Base-by-base conservation (phyloP, 2,888 invertebrate species). In the Drosophila buzzatii region DNA sequence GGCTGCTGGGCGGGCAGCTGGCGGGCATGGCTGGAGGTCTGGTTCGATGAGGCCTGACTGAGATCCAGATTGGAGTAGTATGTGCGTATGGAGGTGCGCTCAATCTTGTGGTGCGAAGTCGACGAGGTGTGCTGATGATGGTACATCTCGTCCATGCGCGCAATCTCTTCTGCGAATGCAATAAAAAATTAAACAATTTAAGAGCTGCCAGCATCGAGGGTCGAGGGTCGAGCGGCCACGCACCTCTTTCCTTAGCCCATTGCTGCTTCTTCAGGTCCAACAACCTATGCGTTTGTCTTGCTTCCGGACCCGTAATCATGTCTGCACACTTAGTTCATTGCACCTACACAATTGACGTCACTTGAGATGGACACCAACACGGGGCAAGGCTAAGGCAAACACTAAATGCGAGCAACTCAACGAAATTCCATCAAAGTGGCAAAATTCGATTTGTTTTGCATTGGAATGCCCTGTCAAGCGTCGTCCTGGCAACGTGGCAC, bases 241-340 rank as follows among this genome's bases (percentile, higher is more conserved):
- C 94, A 98, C 98, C 98, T 95, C 96, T 95, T 94, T 98, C 98
- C 93, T 95, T 95, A 85, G 97, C 98, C 98, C 98, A 98, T 95
- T 98, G 98, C 91, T 96, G 95, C 93, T 96, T 96, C 94, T 98
- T 98, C 94, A 96, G 96, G 94, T 98, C 97, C 90, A 98, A 94
- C 92, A 97, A 94, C 79, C 97, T 96, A 67, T 92, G 92, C 70
- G 90, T 87, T 81, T 91, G 91, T 61, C 90, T 86, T 56, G 91
- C 91, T 79, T 89, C 92, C 67, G 92, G 85, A 45, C 91, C 92
- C 59, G 92, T 92, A 82, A 91, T 91, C 91, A 91, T 91, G 69
- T 70, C 80, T 76, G 55, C 27, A 31, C 39, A 23, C 55, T 76
- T 74, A 82, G 87, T 84, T 80, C 87, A 77, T 85, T 89, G 89